These are phyloP conservation scores for Drosophila cognata DNA, from an alignment of 2,888 invertebrate genomes.

Conservation along the genomic window DNA sequence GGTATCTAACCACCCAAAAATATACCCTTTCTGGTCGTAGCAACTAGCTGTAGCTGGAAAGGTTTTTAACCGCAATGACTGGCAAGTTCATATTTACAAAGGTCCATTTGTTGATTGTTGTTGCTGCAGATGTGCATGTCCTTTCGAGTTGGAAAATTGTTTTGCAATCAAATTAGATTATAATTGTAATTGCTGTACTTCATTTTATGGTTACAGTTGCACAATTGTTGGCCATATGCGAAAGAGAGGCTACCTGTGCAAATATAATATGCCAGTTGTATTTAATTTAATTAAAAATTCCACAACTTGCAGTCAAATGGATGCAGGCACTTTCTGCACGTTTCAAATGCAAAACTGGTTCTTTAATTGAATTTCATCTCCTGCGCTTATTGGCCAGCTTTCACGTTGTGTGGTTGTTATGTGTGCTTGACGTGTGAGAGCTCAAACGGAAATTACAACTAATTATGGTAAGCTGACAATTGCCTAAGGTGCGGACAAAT, in stretches of 20 bases:
- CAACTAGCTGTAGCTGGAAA: conserved; percentile 17
- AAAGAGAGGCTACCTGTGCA: conserved; percentile 18
- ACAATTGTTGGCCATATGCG: conserved; percentile 4
- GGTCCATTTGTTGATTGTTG: not conserved
- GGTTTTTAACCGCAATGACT: conserved; percentile 56
- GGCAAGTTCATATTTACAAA: conserved; percentile 34
- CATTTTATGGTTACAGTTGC: conserved; percentile 36
- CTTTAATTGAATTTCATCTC: conserved; percentile 29
- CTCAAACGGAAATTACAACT: conserved; percentile 17
- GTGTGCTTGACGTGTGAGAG: not conserved
- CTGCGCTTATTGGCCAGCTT: not conserved
- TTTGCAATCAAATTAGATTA: conserved; percentile 75
- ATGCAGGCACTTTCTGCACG: conserved; percentile 18
- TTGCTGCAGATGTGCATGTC: conserved; percentile 43
- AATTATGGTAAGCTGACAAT: conserved; percentile 10
- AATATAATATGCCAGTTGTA: conserved; percentile 10
- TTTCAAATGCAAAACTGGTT: conserved; percentile 18
- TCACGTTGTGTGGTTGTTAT: not conserved
- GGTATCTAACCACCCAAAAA: conserved; percentile 15
- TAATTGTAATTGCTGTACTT: conserved; percentile 67
- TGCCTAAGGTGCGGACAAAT: not conserved
- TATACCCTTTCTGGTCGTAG: not conserved
- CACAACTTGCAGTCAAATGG: conserved; percentile 18
- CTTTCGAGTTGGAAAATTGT: conserved; percentile 69
- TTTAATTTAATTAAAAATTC: conserved; percentile 42